phyloP scores from a whole-genome alignment of 2,797 vertebrate species.

The Intellagama lesueurii region DNA sequence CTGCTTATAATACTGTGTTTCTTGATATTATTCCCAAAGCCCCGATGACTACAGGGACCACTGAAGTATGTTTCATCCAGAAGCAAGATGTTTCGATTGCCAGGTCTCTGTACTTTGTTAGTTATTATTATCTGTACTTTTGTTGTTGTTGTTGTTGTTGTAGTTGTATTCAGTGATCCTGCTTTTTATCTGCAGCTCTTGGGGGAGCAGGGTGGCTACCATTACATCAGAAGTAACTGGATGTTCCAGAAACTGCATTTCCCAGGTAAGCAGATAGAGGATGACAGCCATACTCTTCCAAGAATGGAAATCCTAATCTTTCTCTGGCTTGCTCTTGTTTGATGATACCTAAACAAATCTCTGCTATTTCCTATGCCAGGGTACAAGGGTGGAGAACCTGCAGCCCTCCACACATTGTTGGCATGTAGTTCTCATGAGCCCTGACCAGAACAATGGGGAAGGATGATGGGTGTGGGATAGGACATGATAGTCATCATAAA shows the following conservation, averaged over 20 bases:
- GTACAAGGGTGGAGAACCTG: too few relatives aligned
- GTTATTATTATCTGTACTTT: background rate
- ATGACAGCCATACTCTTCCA: background rate
- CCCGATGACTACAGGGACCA: too few relatives aligned
- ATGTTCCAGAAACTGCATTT: background rate
- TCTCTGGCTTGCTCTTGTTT: background rate
- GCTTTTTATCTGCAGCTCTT: background rate
- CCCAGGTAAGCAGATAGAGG: background rate
- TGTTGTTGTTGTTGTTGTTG: too few relatives aligned
- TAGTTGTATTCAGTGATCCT: background rate
- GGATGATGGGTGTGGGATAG: background rate
- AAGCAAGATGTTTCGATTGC: too few relatives aligned
- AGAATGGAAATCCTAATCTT: background rate
- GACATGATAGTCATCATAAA: too few relatives aligned
- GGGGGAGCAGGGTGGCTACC: background rate
- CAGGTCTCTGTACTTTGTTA: too few relatives aligned
- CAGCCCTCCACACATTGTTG: background rate
- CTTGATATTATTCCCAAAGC: too few relatives aligned
- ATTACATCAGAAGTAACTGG: background rate
- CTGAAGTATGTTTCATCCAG: too few relatives aligned
- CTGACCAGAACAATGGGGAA: background rate
- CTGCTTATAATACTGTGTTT: too few relatives aligned
- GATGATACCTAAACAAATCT: too few relatives aligned
- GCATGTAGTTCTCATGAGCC: background rate
- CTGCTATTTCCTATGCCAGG: too few relatives aligned